Percentiles rank a stretch among this genome's conserved stretches.
Conservation (phyloP, 2,797 vertebrate species). For the Phaenicophaeus curvirostris region DNA sequence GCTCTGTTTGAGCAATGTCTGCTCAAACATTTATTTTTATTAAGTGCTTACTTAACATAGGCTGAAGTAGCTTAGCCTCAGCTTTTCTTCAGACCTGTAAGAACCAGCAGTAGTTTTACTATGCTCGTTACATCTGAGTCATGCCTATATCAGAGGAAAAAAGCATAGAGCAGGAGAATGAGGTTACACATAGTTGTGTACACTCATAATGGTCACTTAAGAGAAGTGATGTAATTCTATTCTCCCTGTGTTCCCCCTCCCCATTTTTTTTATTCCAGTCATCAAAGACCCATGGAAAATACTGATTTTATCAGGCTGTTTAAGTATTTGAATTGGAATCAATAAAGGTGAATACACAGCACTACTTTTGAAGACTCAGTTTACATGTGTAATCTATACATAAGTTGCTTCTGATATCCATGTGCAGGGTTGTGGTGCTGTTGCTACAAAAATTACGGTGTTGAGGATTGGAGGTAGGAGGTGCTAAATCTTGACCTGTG, state of each 20-base stretch:
- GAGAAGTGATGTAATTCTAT: background rate
- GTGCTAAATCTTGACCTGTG: background rate
- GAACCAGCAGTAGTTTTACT: background rate
- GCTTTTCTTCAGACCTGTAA: background rate
- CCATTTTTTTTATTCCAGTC: fast-evolving
- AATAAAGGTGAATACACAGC: background rate
- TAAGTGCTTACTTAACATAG: background rate
- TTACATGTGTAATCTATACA: background rate
- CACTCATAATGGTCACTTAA: background rate
- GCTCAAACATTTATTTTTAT: background rate
- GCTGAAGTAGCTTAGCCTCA: background rate
- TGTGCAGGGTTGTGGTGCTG: fast-evolving
- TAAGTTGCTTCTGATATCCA: background rate
- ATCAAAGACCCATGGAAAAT: background rate
- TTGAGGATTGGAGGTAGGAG: background rate
- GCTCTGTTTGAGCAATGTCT: background rate
- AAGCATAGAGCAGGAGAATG: background rate
- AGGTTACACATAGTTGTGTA: background rate
- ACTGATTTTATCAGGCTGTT: background rate
- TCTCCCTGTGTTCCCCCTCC: too few relatives aligned
- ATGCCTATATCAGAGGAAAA: background rate
- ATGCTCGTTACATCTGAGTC: background rate
- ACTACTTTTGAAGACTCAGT: background rate
- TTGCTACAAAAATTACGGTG: background rate
- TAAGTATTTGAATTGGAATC: background rate